Evolutionary conservation across 2,888 invertebrate genomes (phyloP), one percentile per base, ranked within the genome.

Genomic region (Tetanocera ferruginea): DNA sequence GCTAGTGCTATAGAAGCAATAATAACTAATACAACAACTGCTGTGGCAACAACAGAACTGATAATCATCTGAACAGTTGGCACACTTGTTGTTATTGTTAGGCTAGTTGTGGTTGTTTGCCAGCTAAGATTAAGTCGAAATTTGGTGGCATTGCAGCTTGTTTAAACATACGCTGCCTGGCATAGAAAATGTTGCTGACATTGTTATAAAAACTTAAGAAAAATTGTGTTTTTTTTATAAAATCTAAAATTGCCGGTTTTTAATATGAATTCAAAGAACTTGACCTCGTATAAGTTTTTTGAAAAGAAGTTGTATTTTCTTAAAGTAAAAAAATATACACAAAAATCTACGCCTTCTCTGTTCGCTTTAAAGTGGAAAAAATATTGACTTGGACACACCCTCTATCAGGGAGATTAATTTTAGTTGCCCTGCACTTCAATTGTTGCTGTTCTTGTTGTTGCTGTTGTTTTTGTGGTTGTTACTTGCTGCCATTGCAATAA

Each of bases 401-500:
- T 28, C 51, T 23, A 28, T 43, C 49, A 62, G 37, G 23, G 19
- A 31, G 76, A 76, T 76, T 76, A 31, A 76, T 76, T 62, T 76
- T 37, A 5, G 8, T 34, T 31, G 62, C 37, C 19, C 49, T 64
- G 37, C n/a, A 60, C 25, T 34, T n/a, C 60, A 37, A 23, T 60
- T 31, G 37, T 49, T 14, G 9, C 14, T 49, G 17, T 37, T 66
- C 17, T 5, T 62, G 43, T 3, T 6, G n/a, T 28, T 19, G 60
- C 23, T 28, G 25, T 19, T 31, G 3, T 73, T 28, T 2, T 8
- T 28, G 19, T 67, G 14, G 51, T 49, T n/a, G n/a, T 60, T 57
- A 55, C 25, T 57, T 28, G 55, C n/a, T 69, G 23, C 51, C 57
- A 57, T 70, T 78, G 81, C 85, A 83, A 85, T 85, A 84, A 84